Evolutionary conservation across 2,113 vertebrate species (phyloP).

Genomic region (Pomatostomus ruficeps): DNA sequence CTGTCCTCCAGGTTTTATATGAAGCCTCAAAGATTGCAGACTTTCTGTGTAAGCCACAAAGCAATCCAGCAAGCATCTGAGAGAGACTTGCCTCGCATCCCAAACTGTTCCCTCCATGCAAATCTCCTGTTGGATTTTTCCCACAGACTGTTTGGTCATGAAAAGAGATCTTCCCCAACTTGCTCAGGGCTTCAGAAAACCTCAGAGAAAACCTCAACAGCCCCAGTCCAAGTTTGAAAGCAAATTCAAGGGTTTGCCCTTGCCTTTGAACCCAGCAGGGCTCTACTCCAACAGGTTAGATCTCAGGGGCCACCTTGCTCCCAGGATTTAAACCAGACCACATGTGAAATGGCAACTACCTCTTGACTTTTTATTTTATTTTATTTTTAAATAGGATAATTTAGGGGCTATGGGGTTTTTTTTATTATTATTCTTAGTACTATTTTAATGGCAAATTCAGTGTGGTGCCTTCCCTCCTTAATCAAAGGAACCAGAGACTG

Average conservation of each 20-base stretch:
- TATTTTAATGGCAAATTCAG: slow-evolving; percentile 41
- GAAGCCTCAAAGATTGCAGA: background rate
- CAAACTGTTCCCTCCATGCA: background rate
- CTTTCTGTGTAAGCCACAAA: background rate
- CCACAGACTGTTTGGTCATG: background rate
- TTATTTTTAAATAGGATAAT: slow-evolving; percentile 63
- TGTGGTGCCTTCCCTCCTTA: slow-evolving; percentile 58
- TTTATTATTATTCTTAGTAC: background rate
- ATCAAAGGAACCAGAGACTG: slow-evolving; percentile 40
- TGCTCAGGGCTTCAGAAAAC: background rate
- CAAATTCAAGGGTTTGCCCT: background rate
- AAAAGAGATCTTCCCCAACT: background rate
- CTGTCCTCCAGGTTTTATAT: background rate
- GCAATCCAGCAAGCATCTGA: background rate
- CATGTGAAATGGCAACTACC: slow-evolving; percentile 68
- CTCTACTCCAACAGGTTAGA: slow-evolving; percentile 57
- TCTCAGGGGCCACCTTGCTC: slow-evolving; percentile 58
- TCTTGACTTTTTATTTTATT: slow-evolving; percentile 53
- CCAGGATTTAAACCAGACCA: slow-evolving; percentile 72
- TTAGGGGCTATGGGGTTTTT: slow-evolving; percentile 1
- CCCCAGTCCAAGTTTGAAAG: background rate
- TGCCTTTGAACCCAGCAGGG: slow-evolving; percentile 71
- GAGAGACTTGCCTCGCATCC: background rate
- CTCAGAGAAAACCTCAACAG: background rate
- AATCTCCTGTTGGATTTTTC: background rate